A percentile compares a stretch with the other conserved stretches of the same genome.
These are phyloP conservation scores for Heliconius congener DNA, from an alignment of 1,140 invertebrate genomes.

Conservation along the genomic window DNA sequence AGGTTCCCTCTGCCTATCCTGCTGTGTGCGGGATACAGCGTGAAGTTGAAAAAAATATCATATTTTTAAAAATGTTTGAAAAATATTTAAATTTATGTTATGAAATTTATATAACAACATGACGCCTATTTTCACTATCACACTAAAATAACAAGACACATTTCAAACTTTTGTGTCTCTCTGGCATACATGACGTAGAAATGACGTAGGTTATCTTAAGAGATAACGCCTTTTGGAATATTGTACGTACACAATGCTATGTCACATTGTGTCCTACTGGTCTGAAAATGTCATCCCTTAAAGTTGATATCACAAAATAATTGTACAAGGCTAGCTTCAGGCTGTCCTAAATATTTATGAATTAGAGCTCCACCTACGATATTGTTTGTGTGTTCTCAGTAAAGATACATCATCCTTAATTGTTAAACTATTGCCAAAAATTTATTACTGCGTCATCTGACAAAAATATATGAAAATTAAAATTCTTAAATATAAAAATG, in stretches of 20 bases:
- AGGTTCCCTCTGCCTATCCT: too few species aligned
- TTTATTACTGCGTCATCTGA: too few species aligned
- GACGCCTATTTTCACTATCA: neutral
- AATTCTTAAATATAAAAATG: too few species aligned
- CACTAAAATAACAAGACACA: neutral
- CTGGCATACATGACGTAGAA: neutral
- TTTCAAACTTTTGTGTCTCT: conserved; percentile 4
- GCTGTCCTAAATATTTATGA: neutral
- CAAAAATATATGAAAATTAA: too few species aligned
- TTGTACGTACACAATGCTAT: neutral
- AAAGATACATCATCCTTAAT: too few species aligned
- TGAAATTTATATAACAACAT: neutral
- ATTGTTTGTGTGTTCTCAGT: neutral
- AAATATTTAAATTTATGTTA: neutral
- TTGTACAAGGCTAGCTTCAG: neutral
- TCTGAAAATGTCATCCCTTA: conserved; percentile 5
- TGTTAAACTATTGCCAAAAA: too few species aligned
- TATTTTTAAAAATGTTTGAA: too few species aligned
- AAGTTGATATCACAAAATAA: conserved; percentile 3
- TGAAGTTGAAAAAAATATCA: too few species aligned
- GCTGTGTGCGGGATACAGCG: too few species aligned
- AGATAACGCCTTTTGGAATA: conserved; percentile 18
- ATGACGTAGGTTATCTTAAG: conserved; percentile 20
- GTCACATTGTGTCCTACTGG: conserved; percentile 3
- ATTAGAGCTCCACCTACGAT: neutral